A percentile compares a stretch with the other conserved stretches of the same genome.
These are phyloP conservation scores for Pogoniulus pusillus DNA, from an alignment of 2,797 vertebrate species.

Conservation along the genomic window DNA sequence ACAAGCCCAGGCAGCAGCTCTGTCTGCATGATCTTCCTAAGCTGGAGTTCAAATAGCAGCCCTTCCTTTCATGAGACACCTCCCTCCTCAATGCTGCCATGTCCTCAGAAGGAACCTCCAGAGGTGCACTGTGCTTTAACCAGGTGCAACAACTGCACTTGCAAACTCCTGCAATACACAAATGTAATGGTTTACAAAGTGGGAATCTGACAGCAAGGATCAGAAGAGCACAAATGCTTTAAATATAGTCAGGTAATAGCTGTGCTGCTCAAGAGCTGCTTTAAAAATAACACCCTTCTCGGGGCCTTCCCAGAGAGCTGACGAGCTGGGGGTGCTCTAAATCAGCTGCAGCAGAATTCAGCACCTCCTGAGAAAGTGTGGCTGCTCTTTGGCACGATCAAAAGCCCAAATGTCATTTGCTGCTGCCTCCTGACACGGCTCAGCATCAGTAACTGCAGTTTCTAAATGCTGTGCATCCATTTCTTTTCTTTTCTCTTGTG, in stretches of 20 bases:
- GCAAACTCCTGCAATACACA: constrained; percentile 1
- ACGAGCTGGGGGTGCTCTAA: background rate
- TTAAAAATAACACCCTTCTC: background rate
- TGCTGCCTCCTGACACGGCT: background rate
- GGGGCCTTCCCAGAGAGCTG: background rate
- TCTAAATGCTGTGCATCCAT: background rate
- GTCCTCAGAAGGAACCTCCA: background rate
- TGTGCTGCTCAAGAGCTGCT: background rate
- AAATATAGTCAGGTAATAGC: background rate
- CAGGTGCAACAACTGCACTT: background rate
- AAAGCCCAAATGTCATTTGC: background rate
- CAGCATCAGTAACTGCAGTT: background rate
- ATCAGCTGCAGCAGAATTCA: background rate
- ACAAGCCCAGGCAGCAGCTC: too few relatives aligned
- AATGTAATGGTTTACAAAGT: background rate
- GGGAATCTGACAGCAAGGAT: background rate
- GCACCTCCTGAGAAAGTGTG: background rate
- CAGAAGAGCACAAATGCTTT: background rate
- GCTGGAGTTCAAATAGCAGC: background rate
- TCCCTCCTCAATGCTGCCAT: background rate
- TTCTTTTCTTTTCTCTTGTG: background rate
- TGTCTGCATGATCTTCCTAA: background rate
- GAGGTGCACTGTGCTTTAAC: background rate
- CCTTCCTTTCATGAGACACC: background rate
- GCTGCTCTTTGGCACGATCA: background rate